Evolutionary conservation across 2,113 vertebrate genomes (phyloP), one percentile per base, ranked within the genome.

Genomic region (Podiceps cristatus): DNA sequence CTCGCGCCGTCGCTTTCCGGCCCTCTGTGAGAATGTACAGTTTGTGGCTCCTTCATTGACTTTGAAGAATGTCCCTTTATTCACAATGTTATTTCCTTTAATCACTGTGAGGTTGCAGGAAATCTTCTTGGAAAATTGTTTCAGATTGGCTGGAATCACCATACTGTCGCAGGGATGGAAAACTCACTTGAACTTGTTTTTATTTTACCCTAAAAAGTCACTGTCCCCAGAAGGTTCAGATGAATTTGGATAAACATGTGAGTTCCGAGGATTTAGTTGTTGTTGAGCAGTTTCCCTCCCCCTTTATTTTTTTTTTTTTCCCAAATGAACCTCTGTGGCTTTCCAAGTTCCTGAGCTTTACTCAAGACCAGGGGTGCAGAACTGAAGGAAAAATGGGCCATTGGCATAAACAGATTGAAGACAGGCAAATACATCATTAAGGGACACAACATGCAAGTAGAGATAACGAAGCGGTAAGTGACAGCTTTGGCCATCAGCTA

Each of bases 81-180:
- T 97, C 95, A 97, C 94, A 96, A 91, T 96, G 95, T 96, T 97
- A 96, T 97, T 97, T 97, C 97, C 96, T 97, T 97, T 97, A 97
- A 96, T 97, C 96, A 96, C 91, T 72, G 86, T 94, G 91, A 96
- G 95, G 95, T 96, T 97, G 96, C 97, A 97, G 97, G 97, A 97
- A 97, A 96, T 97, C 97, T 94, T 97, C 88, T 96, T 96, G 97
- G 97, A 97, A 97, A 97, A 97, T 95, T 95, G 75, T 96, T 95
- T 93, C 86, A 96, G 96, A 96, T 96, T 97, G 95, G 96, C 95
- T 94, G 91, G 96, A 95, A 95, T 76, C 80, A 85, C 84, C 33
- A 25, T 75, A 79, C 88, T 87, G 91, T 94, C 22, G 12, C 86
- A 90, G 94, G 81, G 94, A 97, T 96, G 96, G 96, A 97, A 97